Conservation (phyloP, 2,113 vertebrate species). For the Heterotilapia buettikoferi region DNA sequence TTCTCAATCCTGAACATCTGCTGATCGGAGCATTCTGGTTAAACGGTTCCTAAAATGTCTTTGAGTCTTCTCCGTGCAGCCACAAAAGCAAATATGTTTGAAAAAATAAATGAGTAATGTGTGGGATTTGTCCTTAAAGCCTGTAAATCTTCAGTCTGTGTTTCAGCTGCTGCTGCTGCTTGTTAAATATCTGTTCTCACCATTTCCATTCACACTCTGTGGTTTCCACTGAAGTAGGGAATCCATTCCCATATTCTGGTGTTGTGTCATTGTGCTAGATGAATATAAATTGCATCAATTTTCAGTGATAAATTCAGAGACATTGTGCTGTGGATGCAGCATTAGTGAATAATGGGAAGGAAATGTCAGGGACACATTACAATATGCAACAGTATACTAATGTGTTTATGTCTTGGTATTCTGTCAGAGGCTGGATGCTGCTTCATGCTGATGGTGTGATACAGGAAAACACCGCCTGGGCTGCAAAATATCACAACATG, state of each 20-base stretch:
- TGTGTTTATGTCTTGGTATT: neutral
- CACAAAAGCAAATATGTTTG: neutral
- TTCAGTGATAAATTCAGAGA: constrained; percentile 57
- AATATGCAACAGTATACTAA: constrained; percentile 34
- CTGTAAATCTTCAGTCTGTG: neutral
- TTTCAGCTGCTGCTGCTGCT: neutral
- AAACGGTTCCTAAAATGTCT: neutral
- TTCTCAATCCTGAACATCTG: neutral
- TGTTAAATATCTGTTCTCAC: constrained; percentile 42
- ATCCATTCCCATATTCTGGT: constrained; percentile 41
- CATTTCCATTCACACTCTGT: constrained; percentile 39
- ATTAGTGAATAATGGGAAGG: constrained; percentile 60
- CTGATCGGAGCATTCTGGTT: neutral
- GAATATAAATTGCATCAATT: constrained; percentile 68
- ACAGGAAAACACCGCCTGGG: neutral
- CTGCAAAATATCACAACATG: neutral
- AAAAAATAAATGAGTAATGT: neutral
- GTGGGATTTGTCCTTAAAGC: neutral
- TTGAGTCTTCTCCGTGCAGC: neutral
- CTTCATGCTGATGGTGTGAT: neutral
- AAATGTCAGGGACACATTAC: constrained; percentile 57
- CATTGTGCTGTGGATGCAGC: constrained; percentile 51
- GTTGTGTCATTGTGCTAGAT: constrained; percentile 53
- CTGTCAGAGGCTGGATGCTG: neutral
- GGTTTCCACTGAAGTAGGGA: constrained; percentile 46